Conservation (phyloP, 1,140 invertebrate species). For the Anagrus nilaparvatae region DNA sequence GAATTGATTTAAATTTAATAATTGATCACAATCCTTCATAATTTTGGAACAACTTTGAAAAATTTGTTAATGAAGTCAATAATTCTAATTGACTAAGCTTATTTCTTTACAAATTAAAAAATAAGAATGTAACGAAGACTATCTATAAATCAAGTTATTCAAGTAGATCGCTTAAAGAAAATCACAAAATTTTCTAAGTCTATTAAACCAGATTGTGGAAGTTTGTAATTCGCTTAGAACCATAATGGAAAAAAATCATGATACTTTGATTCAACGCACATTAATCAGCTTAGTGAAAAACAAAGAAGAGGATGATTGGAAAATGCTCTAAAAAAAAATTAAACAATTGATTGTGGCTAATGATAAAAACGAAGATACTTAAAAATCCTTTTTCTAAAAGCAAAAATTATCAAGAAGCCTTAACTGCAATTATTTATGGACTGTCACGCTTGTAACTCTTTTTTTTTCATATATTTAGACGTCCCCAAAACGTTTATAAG, state of each 20-base stretch:
- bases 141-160: constrained; percentile 54
- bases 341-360: constrained; percentile 45
- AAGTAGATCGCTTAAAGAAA: constrained; percentile 25
- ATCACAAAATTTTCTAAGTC: constrained; percentile 18
- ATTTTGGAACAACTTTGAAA: constrained; percentile 49
- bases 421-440: constrained; percentile 46
- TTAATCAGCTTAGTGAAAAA: constrained; percentile 65
- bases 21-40: constrained; percentile 67
- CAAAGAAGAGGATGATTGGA: constrained; percentile 48
- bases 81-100: constrained; percentile 56
- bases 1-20: constrained; percentile 85
- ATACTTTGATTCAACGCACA: constrained; percentile 50
- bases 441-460: too few species aligned
- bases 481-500: too few species aligned
- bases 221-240: constrained; percentile 46
- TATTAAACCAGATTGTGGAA: constrained; percentile 41
- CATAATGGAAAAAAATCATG: constrained; percentile 43
- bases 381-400: constrained; percentile 43
- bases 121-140: constrained; percentile 50
- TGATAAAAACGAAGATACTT: background rate
- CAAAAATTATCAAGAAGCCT: constrained; percentile 39
- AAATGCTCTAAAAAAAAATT: constrained; percentile 52
- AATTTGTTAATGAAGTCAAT: constrained; percentile 55
- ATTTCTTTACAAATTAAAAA: constrained; percentile 60
- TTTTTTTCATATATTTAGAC: too few species aligned